These are phyloP conservation scores for Oncopeltus fasciatus DNA, from an alignment of 1,140 invertebrate genomes.

Conservation along the genomic window DNA sequence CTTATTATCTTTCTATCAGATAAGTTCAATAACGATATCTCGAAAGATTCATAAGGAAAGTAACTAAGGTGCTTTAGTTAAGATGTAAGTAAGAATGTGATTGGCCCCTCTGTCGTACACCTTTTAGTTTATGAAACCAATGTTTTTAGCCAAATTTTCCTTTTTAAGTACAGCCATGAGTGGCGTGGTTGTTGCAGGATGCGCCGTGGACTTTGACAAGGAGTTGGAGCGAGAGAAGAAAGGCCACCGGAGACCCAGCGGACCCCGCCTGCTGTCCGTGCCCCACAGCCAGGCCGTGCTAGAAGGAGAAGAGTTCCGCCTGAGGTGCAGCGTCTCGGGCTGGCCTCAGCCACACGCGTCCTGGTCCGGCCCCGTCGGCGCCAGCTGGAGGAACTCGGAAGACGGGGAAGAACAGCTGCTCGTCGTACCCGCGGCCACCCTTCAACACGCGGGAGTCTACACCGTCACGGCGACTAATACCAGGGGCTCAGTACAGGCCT, in stretches of 20 bases:
- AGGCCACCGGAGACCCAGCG: neutral
- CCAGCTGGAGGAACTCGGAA: slow-evolving; percentile 50
- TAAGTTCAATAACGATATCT: too few relatives aligned
- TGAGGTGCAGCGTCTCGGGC: slow-evolving; percentile 60
- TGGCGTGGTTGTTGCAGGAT: too few relatives aligned
- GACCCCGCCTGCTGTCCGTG: slow-evolving; percentile 75
- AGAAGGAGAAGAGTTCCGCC: slow-evolving; percentile 58
- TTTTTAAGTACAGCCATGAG: too few relatives aligned
- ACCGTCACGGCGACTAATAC: slow-evolving; percentile 67
- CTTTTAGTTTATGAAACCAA: too few relatives aligned
- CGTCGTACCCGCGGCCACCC: slow-evolving; percentile 58
- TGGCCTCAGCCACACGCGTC: slow-evolving; percentile 58
- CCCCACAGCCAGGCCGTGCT: slow-evolving; percentile 71
- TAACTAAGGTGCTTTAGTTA: too few relatives aligned
- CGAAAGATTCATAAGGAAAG: too few relatives aligned
- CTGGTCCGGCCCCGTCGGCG: slow-evolving; percentile 55
- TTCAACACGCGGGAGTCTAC: slow-evolving; percentile 67
- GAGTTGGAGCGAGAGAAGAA: neutral
- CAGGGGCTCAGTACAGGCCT: slow-evolving; percentile 62
- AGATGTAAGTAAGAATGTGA: too few relatives aligned
- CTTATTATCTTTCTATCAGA: too few relatives aligned
- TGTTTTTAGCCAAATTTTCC: too few relatives aligned
- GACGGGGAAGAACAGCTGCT: slow-evolving; percentile 59
- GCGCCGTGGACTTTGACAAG: slow-evolving; percentile 1
- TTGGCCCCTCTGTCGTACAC: too few relatives aligned